Evolutionary conservation across 2,888 invertebrate species (phyloP).

Genomic region (Sinohyriopsis cumingii): DNA sequence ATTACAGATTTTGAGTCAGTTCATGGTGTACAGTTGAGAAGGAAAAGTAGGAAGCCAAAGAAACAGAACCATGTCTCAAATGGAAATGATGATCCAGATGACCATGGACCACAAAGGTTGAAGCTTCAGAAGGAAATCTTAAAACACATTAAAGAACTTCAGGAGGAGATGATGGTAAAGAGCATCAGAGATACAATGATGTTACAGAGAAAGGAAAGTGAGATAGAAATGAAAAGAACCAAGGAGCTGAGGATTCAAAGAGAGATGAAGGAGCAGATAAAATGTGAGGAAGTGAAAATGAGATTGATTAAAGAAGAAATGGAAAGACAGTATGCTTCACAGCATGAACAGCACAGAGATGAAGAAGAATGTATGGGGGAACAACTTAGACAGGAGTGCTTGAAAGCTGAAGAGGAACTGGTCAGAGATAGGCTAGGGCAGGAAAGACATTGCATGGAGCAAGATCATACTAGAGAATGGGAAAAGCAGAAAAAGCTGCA

Average conservation of each 20-base stretch:
- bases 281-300: slow-evolving; percentile 16
- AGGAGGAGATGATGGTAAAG: slow-evolving; percentile 14
- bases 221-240: slow-evolving; percentile 12
- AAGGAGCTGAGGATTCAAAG: slow-evolving; percentile 12
- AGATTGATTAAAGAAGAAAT: slow-evolving; percentile 20
- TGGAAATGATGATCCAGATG: slow-evolving; percentile 16
- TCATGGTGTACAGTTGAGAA: background rate
- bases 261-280: slow-evolving; percentile 15
- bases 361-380: slow-evolving; percentile 7
- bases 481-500: no score
- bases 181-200: slow-evolving; percentile 14
- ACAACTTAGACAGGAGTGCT: background rate
- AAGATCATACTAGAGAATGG: no score
- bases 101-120: slow-evolving; percentile 9
- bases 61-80: slow-evolving; percentile 1
- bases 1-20: background rate
- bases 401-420: background rate
- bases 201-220: slow-evolving; percentile 16
- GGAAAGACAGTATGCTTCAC: slow-evolving; percentile 16
- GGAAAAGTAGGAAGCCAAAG: slow-evolving; percentile 26
- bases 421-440: no score
- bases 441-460: no score
- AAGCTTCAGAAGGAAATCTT: slow-evolving; percentile 14
- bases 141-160: slow-evolving; percentile 7
- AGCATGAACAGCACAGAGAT: slow-evolving; percentile 22